phyloP scores from a whole-genome alignment of 2,888 invertebrate genomes.

The Xanthia icteritia region DNA sequence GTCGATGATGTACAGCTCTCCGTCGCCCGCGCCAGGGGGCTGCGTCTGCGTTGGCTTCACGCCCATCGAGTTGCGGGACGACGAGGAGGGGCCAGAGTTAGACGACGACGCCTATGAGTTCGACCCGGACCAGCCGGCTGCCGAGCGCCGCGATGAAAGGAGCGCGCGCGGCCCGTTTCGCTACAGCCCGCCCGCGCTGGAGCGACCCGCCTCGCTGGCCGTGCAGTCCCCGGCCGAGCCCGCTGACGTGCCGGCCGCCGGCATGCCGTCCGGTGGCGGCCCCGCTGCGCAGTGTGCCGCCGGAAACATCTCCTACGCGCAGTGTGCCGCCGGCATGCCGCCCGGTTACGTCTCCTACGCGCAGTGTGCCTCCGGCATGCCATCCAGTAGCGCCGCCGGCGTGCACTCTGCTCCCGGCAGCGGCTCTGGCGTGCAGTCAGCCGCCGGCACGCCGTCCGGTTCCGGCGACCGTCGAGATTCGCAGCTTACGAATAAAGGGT shows the following conservation, averaged over 20 bases:
- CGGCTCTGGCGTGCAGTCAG: constrained; percentile 16
- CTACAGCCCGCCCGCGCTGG: constrained; percentile 10
- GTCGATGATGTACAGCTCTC: constrained; percentile 23
- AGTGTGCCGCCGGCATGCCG: constrained; percentile 33
- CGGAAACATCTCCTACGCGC: neutral
- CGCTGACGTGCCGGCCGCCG: constrained; percentile 31
- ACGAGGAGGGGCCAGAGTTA: constrained; percentile 14
- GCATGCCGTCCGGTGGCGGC: constrained; percentile 63
- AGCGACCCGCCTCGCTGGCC: constrained; percentile 40
- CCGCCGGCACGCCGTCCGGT: constrained; percentile 53
- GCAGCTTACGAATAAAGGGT: constrained; percentile 92
- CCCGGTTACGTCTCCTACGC: neutral
- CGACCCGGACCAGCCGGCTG: constrained; percentile 24
- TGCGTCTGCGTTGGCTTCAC: neutral
- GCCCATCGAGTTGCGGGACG: constrained; percentile 27
- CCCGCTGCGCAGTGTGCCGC: constrained; percentile 12
- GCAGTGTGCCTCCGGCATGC: constrained; percentile 35
- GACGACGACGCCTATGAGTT: constrained; percentile 20
- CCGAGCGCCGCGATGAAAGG: constrained; percentile 11
- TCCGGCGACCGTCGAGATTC: constrained; percentile 77
- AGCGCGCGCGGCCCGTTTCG: neutral
- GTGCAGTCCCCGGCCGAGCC: constrained; percentile 34
- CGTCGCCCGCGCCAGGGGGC: neutral
- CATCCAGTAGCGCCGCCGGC: constrained; percentile 59
- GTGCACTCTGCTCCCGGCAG: constrained; percentile 31